Conservation (phyloP, 2,113 vertebrate species). For the Merops nubicus region DNA sequence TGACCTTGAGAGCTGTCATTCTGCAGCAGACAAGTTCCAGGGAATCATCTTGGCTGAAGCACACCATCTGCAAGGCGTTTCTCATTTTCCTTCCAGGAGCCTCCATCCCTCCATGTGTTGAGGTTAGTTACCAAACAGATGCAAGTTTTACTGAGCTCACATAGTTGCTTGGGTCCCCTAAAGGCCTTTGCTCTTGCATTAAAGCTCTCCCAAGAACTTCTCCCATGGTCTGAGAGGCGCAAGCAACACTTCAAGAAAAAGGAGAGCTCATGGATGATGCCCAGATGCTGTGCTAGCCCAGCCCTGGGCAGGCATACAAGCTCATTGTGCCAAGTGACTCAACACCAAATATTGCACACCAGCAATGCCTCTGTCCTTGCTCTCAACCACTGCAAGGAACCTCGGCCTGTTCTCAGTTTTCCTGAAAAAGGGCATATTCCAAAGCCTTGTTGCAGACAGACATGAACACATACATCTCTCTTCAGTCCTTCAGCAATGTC, state of each 20-base stretch:
- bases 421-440: not conserved
- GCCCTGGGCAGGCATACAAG: not conserved
- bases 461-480: rapidly evolving
- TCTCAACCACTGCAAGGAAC: not conserved
- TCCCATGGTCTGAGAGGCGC: not conserved
- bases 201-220: not conserved
- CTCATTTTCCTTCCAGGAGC: not conserved
- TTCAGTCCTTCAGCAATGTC: not conserved
- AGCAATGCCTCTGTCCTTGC: not conserved
- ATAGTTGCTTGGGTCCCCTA: rapidly evolving
- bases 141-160: not conserved
- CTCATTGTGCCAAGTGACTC: not conserved
- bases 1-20: not conserved
- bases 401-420: rapidly evolving
- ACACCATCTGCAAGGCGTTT: not conserved
- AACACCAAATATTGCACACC: not conserved
- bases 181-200: not conserved
- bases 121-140: not conserved
- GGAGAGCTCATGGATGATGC: rapidly evolving
- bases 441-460: not conserved
- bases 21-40: not conserved
- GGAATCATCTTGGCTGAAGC: not conserved
- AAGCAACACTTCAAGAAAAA: not conserved
- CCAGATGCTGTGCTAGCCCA: not conserved
- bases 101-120: not conserved